Evolutionary conservation across 2,797 vertebrate species (phyloP), one percentile per base, ranked within the genome.

Genomic region (Eurystomus glaucurus): DNA sequence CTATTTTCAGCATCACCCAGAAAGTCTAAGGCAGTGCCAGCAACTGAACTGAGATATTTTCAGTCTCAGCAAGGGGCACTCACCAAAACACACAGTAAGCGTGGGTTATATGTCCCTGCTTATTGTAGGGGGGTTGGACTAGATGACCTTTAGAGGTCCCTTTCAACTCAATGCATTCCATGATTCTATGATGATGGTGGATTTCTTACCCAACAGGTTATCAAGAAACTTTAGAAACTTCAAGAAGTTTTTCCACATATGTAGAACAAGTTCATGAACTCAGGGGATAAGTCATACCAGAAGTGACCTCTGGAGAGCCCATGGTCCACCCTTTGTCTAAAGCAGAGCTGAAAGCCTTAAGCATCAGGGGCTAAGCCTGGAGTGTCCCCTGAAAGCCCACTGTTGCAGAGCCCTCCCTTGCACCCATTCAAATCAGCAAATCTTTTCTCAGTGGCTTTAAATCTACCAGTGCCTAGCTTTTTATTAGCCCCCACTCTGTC

Each of bases 1-100:
- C 77, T 90, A 50, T 69, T 92, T 92, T 87, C 74, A 95, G 43
- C 35, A 55, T 84, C 54, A 81, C 7, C 8, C 70, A 68, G 52
- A 80, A 84, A 78, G 18, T 46, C 64, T 75, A 61, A 89, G 55
- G 35, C 35, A 50, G 26, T 39, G 43, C 17, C 71, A 92, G 71
- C 1, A 9, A 46, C 10, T 75, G 48, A 90, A 61, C 29, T 22
- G 57, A 78, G 37, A 10, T 57, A 39, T 90, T 88, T 70, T 75
- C 33, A 76, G 54, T 31, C 26, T 61, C 37, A 61, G 55, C 20
- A 50, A 52, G 79, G 28, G 31, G 25, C 16, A 39, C 10, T 62
- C 51, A 58, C 16, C 22, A 52, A 66, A 90, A 87, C 22, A 57
- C 22, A 52, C 0, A 9, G 37, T 23, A 69, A 85, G n/a, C 6